A percentile compares a stretch with the other conserved stretches of the same genome.
Conservation (phyloP, 2,797 vertebrate genomes). For the Clarias fuscus region DNA sequence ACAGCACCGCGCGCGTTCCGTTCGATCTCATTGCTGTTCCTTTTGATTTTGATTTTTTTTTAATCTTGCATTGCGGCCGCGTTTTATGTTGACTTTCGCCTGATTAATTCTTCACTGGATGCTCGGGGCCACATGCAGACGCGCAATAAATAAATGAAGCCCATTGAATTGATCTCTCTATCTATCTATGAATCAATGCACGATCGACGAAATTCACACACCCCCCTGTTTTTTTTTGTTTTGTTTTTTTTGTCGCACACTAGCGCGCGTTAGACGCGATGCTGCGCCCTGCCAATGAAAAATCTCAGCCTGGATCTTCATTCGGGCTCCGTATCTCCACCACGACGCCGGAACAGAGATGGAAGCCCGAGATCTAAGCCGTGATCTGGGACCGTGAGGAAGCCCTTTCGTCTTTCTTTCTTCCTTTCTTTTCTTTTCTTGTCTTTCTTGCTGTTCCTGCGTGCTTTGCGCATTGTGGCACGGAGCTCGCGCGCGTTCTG, state of each 20-base stretch:
- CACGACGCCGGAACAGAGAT: constrained; percentile 12
- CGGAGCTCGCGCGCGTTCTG: constrained; percentile 36
- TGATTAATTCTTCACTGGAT: not conserved
- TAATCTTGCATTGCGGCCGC: too few relatives aligned
- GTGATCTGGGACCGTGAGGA: constrained; percentile 1
- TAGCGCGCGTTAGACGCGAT: constrained; percentile 9
- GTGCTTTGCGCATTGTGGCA: constrained; percentile 36
- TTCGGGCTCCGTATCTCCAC: not conserved
- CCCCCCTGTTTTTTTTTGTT: not conserved
- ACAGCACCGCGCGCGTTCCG: not conserved
- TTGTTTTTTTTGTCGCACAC: not conserved
- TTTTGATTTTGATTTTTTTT: too few relatives aligned
- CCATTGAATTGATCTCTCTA: not conserved
- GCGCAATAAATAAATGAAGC: not conserved
- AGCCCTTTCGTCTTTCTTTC: not conserved
- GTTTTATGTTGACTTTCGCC: not conserved
- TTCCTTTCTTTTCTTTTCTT: not conserved
- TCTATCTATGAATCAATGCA: not conserved
- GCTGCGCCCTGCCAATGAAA: constrained; percentile 17
- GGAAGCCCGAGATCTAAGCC: not conserved
- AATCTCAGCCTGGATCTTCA: not conserved
- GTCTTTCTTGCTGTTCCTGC: not conserved
- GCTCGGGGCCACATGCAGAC: not conserved
- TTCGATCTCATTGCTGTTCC: too few relatives aligned
- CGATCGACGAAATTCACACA: not conserved